Evolutionary conservation across 1,140 invertebrate species (phyloP).

Genomic region (Drosophila arizonae): DNA sequence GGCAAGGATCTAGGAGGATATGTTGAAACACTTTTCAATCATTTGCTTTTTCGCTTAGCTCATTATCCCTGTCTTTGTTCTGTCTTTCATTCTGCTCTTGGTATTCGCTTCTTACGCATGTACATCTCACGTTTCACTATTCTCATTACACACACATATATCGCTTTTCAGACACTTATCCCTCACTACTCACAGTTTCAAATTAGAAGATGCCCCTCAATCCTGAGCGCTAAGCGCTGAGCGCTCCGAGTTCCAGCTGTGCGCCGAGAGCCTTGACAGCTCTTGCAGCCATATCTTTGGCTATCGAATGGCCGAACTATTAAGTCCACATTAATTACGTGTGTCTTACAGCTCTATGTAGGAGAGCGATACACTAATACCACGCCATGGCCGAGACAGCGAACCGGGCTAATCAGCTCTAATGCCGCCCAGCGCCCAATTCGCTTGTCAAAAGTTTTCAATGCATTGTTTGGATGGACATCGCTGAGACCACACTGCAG

Average conservation of each 20-base stretch:
- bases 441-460: slow-evolving; percentile 35
- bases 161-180: too few relatives aligned
- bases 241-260: slow-evolving; percentile 4
- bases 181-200: too few relatives aligned
- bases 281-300: slow-evolving; percentile 42
- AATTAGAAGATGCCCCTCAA: too few relatives aligned
- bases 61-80: too few relatives aligned
- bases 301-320: slow-evolving; percentile 42
- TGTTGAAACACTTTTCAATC: too few relatives aligned
- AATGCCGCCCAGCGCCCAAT: slow-evolving; percentile 32
- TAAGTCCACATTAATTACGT: slow-evolving; percentile 68
- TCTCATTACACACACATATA: too few relatives aligned
- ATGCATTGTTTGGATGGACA: slow-evolving; percentile 64
- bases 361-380: slow-evolving; percentile 20
- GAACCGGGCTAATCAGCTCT: slow-evolving; percentile 61
- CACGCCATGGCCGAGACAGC: slow-evolving; percentile 37
- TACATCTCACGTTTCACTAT: too few relatives aligned
- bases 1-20: too few relatives aligned
- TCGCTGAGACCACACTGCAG: slow-evolving; percentile 72
- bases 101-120: too few relatives aligned
- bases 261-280: slow-evolving; percentile 13
- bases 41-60: too few relatives aligned
- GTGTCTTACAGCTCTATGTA: slow-evolving; percentile 44
- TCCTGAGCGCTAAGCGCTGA: too few relatives aligned
- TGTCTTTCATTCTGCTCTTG: too few relatives aligned